Evolutionary conservation across 2,113 vertebrate species (phyloP).

Genomic region (Dermatemys mawii): DNA sequence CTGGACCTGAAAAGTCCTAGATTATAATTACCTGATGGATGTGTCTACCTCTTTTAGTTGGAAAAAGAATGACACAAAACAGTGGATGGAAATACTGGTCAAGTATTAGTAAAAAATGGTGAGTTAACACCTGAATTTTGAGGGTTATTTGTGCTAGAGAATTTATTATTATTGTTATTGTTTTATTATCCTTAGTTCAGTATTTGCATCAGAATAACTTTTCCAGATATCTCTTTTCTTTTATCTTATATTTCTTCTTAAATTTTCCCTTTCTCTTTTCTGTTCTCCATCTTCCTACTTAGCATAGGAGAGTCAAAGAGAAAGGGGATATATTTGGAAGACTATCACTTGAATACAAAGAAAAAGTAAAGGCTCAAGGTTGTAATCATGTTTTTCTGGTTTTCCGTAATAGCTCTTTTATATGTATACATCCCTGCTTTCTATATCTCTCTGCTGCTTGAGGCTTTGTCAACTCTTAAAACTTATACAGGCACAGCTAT

Average conservation of each 20-base stretch:
- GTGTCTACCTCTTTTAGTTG: constrained; percentile 15
- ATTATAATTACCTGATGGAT: constrained; percentile 52
- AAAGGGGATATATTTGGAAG: background rate
- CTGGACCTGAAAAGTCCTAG: background rate
- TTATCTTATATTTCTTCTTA: background rate
- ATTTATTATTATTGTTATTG: background rate
- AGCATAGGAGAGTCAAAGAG: background rate
- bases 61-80: background rate
- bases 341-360: background rate
- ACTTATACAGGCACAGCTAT: no score
- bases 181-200: background rate
- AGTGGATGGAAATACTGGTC: background rate
- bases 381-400: background rate
- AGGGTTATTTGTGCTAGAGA: background rate
- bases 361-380: background rate
- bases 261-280: background rate
- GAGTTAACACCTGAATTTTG: background rate
- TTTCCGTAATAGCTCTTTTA: background rate
- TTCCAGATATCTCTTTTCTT: background rate
- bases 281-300: background rate
- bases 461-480: background rate
- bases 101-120: constrained; percentile 44
- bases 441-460: background rate
- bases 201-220: background rate
- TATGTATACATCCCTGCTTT: background rate